Evolutionary conservation across 1,140 invertebrate genomes (phyloP), one percentile per base, ranked within the genome.

Genomic region (Zaprionus lachaisei): DNA sequence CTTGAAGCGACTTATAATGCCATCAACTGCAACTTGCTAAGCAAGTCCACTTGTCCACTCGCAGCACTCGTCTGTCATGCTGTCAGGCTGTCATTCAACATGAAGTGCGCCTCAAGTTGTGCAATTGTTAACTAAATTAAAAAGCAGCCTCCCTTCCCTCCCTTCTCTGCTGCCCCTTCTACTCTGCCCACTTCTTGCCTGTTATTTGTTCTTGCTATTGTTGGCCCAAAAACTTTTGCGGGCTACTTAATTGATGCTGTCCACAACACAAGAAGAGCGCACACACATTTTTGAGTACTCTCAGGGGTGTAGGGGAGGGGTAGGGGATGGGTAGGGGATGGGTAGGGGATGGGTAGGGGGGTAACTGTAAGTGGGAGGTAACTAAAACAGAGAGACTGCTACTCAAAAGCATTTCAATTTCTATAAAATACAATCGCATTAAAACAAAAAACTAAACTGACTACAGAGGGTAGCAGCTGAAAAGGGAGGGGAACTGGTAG

Each of bases 391-490:
- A 51, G 44, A 7, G 44, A 54, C 38, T 66, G 22, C 37, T 26
- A 37, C 38, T 67, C 51, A 28, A 64, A 71, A 71, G 54, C 60
- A 75, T 64, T 71, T 70, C 67, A 75, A 71, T 71, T 75, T 75
- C 67, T 64, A 56, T 57, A 74, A 62, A 69, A 74, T 60, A 47
- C 57, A 62, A 74, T 47, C 65, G 65, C 65, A 68, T 74, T 69
- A 70, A 70, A 70, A 75, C 66, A 75, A 70, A 73, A 74, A 75
- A 60, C 64, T 49, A 60, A 61, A 51, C 62, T 72, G 56, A 17
- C 22, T 49, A 65, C 9, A 31, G 12, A 31, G 5, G 6, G 17
- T 9, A 31, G 2, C 1, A 15, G 24, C 14, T 24, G n/a, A 2
- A 9, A 1, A 0, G 15, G 28, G n/a, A 1, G 2, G 17, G 3